These are phyloP conservation scores for Ophion costatus DNA, from an alignment of 2,888 invertebrate species.

Conservation along the genomic window DNA sequence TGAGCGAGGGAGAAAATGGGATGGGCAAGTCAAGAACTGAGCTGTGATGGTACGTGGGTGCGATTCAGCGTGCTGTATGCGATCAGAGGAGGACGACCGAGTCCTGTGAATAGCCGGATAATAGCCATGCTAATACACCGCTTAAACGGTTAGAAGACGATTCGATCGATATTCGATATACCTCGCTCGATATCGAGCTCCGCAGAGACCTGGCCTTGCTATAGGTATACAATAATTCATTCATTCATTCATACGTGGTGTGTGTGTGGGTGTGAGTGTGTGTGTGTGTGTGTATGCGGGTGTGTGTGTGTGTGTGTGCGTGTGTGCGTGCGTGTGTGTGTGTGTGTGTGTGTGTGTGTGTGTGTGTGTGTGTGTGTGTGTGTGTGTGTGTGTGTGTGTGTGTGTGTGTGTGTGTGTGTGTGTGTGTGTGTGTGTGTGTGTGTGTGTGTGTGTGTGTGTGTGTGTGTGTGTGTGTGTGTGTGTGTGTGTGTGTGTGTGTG, in stretches of 20 bases:
- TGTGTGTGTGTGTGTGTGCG: neutral
- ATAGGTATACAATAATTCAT: conserved; percentile 40
- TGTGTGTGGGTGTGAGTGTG: neutral
- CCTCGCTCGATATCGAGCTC: conserved; percentile 61
- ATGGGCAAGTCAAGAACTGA: conserved; percentile 46
- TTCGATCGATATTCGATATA: conserved; percentile 70
- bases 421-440: too few relatives aligned
- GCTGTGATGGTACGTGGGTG: conserved; percentile 41
- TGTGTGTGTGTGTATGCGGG: too few relatives aligned
- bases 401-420: neutral
- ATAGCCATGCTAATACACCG: conserved; percentile 67
- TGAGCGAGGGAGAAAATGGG: conserved; percentile 22
- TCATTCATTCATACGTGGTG: conserved; percentile 5
- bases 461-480: neutral
- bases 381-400: conserved; percentile 7
- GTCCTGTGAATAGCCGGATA: conserved; percentile 64
- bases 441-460: neutral
- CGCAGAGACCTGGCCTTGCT: conserved; percentile 38
- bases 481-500: neutral
- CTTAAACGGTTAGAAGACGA: conserved; percentile 65
- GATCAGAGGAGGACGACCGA: conserved; percentile 39
- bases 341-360: too few relatives aligned
- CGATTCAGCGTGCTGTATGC: conserved; percentile 27
- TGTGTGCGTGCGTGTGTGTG: neutral
- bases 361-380: too few relatives aligned